Base-by-base conservation (phyloP, 2,888 invertebrate species). In the Morpho achilles region DNA sequence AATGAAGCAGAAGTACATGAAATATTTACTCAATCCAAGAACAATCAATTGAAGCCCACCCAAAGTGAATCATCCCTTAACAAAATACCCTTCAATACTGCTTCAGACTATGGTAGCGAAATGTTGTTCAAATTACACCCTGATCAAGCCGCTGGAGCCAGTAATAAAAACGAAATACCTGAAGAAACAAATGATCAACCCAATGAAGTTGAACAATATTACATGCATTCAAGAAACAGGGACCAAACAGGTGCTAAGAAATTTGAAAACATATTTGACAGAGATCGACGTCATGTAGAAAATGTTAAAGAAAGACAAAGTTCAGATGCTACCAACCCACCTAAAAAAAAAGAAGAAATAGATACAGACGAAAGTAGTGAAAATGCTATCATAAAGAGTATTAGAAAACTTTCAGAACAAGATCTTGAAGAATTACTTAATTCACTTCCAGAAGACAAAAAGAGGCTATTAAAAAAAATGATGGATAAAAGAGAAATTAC, bases 401-500 rank as follows among this genome's bases (percentile, higher is more conserved):
- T 88, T 7, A 83, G 82, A 72, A 86, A 84, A 62, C 72, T 89
- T 46, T 79, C 86, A 10, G 77, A 69, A 54, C 73, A 77, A 49
- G 88, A 90, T 70, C 70, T 88, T 54, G 78, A 87, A 68, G 84
- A 87, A 63, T 70, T 89, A 49, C 68, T 88, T 1, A 80, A 75
- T 65, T 84, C 87, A 9, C 72, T 90, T 7, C 76, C 87, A 0
- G 83, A 80, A 51, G 87, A 89, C 58, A 89, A 89, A 75, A 78
- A 76, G 67, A 71, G 72, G 32, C 72, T 90, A 4, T 73, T 90
- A 45, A 84, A 82, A 66, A 83, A 80, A 69, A 85, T 89, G 4
- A 86, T 90, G 40, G 81, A 79, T 10, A 90, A 90, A 74, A 76
- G 89, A 63, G 90, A 89, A 78, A 88, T 88, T 55, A 87, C 84